Conservation (phyloP, 1,140 invertebrate genomes). For the Drosophila auraria region DNA sequence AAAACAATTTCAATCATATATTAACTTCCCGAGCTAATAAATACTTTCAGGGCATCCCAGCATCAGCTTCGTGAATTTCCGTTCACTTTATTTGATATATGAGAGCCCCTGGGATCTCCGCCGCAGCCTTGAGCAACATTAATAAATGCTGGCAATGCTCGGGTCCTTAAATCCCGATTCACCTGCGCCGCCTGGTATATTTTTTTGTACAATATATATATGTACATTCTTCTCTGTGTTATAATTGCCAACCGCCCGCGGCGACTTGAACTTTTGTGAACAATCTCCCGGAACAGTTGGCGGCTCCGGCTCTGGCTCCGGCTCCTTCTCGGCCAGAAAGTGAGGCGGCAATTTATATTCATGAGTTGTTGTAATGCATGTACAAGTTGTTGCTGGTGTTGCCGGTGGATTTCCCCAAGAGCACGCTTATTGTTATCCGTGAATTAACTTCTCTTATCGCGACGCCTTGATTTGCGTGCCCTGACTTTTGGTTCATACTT, state of each 20-base stretch:
- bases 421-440: conserved; percentile 82
- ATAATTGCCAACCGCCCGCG: conserved; percentile 73
- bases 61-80: conserved; percentile 1
- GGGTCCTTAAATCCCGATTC: conserved; percentile 47
- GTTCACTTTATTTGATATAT: conserved; percentile 33
- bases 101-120: conserved; percentile 30
- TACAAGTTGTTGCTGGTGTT: conserved; percentile 47
- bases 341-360: conserved; percentile 79
- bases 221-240: conserved; percentile 49
- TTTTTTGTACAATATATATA: conserved; percentile 1
- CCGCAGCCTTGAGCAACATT: conserved; percentile 33
- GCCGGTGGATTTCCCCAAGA: conserved; percentile 61
- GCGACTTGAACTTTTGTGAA: conserved; percentile 58
- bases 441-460: conserved; percentile 82
- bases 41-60: conserved; percentile 3
- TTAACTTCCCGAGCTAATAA: background rate
- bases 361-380: conserved; percentile 74
- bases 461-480: conserved; percentile 66
- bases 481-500: conserved; percentile 54
- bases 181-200: conserved; percentile 40
- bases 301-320: conserved; percentile 14
- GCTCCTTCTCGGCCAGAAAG: conserved; percentile 43
- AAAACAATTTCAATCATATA: background rate
- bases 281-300: conserved; percentile 37
- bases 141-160: conserved; percentile 45